Base-by-base conservation (phyloP, 2,888 invertebrate species). In the Macrophya alboannulata region DNA sequence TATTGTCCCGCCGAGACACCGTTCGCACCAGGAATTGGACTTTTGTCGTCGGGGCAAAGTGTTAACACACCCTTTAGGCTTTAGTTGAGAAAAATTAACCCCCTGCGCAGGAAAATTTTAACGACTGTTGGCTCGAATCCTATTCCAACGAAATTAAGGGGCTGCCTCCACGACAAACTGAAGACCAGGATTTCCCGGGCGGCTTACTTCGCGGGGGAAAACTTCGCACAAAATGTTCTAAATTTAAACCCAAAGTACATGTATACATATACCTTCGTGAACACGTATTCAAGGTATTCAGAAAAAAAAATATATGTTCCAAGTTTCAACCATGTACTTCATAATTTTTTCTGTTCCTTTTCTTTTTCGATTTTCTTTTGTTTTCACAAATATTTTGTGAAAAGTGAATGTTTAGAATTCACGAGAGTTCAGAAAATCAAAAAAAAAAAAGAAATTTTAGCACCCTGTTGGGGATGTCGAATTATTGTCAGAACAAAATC, bases 41-140 rank as follows among this genome's bases (percentile, higher is more conserved):
- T 91, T 92, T 91, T 91, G 91, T 91, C 90, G 89, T 85, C 37
- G 82, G 86, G 87, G 87, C 89, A 89, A 90, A 92, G 90, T 90
- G 91, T 91, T 92, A 92, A 92, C 91, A 88, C 88, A 89, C 89
- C 91, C 90, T 91, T 90, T 89, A 90, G 89, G 90, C 84, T 85
- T 86, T 81, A 85, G 62, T 62, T 68, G 48, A 83, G 68, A 83
- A 83, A 83, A 71, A 83, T 83, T 83, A 83, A 83, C 48, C 68
- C 71, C 83, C 31, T 68, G 68, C 71, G 68, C 17, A 43, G 48
- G 31, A 37, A 59, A 68, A 83, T 83, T 83, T 68, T 71, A 83
- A 65, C 83, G 83, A 83, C 83, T 71, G 31, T 71, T 65, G 68
- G 68, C 83, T 83, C 83, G 83, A 48, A 68, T 68, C 65, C 83